Conservation (phyloP, 2,113 vertebrate species). For the Seriola dumerili region DNA sequence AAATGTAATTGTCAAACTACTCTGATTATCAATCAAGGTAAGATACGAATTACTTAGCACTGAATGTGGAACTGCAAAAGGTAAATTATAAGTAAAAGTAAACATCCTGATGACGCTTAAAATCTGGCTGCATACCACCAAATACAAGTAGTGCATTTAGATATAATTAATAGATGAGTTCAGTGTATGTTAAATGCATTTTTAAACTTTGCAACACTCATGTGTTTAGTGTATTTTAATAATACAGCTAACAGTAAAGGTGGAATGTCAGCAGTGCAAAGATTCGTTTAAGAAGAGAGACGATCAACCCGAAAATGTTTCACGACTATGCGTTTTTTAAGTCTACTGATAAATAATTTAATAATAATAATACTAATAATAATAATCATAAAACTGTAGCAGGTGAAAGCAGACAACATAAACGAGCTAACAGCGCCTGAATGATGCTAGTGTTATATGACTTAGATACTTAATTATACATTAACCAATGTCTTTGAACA, state of each 20-base stretch:
- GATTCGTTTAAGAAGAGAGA: background rate
- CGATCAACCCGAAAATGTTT: background rate
- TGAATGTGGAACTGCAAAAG: background rate
- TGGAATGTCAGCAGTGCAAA: background rate
- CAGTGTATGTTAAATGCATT: background rate
- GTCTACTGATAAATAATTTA: no score
- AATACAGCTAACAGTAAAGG: background rate
- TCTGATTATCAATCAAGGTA: background rate
- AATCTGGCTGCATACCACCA: background rate
- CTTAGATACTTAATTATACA: background rate
- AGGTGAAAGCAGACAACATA: background rate
- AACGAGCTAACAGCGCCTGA: slow-evolving; percentile 1
- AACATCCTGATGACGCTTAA: background rate
- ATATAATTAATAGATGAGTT: background rate
- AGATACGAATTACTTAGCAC: background rate
- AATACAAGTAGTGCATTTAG: background rate
- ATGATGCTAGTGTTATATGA: slow-evolving; percentile 4
- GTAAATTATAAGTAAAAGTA: background rate
- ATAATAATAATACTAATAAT: no score
- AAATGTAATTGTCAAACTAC: background rate
- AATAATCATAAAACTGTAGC: background rate
- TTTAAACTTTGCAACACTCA: background rate
- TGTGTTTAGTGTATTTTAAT: no score
- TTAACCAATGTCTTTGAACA: background rate
- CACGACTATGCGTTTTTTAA: no score